Base-by-base conservation (phyloP, 2,888 invertebrate genomes). In the Xestia xanthographa region DNA sequence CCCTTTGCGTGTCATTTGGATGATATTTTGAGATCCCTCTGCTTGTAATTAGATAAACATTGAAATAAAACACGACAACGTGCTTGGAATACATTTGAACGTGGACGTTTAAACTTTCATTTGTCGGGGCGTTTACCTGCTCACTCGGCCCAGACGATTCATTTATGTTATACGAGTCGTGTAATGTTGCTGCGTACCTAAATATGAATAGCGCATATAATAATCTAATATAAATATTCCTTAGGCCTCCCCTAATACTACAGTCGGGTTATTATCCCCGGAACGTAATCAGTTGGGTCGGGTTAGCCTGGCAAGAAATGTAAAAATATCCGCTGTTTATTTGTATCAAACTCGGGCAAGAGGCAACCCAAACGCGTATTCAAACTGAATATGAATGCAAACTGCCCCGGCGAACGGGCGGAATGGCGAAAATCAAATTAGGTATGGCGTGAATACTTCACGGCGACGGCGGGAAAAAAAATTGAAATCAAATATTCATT, bases 401-500 rank as follows among this genome's bases (percentile, higher is more conserved):
- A 96, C 95, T 95, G 96, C 96, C 95, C 93, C 91, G 90, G 92
- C 95, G 94, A 96, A 96, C 93, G 95, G 94, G 93, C 93, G 94
- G 89, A 96, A 96, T 95, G 95, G 96, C 95, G 95, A 95, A 96
- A 96, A 96, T 96, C 96, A 96, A 96, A 96, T 96, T 96, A 96
- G 96, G 96, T 96, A 96, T 95, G 93, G 96, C 95, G 95, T 94
- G 95, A 96, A 96, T 96, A 96, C 96, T 96, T 96, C 96, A 96
- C 96, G 95, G 96, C 93, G 95, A 95, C 95, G 96, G 93, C 93
- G 95, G 93, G 92, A 94, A 96, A 96, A 87, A 96, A 96, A 96
- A 96, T 96, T 96, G 96, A 96, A 96, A 96, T 96, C 96, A 96
- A 96, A 96, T 96, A 96, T 96, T 96, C 96, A 96, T 96, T 95